These are phyloP conservation scores for Rhinopithecus roxellana DNA, from an alignment of 2,113 vertebrate species.

Conservation along the genomic window DNA sequence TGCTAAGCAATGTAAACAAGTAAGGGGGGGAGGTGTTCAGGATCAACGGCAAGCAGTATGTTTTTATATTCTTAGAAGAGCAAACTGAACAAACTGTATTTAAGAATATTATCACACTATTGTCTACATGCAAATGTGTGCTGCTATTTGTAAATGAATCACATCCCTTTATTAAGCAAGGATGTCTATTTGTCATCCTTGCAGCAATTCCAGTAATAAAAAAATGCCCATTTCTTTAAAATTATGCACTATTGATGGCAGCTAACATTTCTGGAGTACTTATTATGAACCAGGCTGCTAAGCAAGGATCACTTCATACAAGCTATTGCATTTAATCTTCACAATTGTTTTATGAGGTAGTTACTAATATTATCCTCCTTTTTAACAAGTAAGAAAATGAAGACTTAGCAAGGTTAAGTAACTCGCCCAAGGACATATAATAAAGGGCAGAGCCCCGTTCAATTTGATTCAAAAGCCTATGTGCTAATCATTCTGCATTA, in stretches of 20 bases:
- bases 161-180: slow-evolving; percentile 54
- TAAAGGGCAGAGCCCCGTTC: background rate
- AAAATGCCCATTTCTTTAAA: slow-evolving; percentile 27
- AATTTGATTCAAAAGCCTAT: background rate
- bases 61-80: slow-evolving; percentile 45
- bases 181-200: slow-evolving; percentile 15
- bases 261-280: slow-evolving; percentile 12
- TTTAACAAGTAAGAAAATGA: background rate
- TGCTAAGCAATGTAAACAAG: slow-evolving; percentile 64
- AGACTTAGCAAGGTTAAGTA: background rate
- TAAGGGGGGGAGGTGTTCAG: background rate
- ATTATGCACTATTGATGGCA: slow-evolving; percentile 27
- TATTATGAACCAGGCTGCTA: background rate
- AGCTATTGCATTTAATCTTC: slow-evolving; percentile 11
- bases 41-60: background rate
- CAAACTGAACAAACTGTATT: slow-evolving; percentile 64
- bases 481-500: background rate
- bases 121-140: slow-evolving; percentile 68
- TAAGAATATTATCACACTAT: slow-evolving; percentile 60
- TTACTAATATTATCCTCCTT: background rate
- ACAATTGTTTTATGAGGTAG: background rate
- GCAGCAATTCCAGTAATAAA: slow-evolving; percentile 43
- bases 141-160: slow-evolving; percentile 60
- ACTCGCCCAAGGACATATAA: background rate
- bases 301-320: background rate